Evolutionary conservation across 2,797 vertebrate species (phyloP), one percentile per base, ranked within the genome.

Genomic region (Peromyscus melanophrys): DNA sequence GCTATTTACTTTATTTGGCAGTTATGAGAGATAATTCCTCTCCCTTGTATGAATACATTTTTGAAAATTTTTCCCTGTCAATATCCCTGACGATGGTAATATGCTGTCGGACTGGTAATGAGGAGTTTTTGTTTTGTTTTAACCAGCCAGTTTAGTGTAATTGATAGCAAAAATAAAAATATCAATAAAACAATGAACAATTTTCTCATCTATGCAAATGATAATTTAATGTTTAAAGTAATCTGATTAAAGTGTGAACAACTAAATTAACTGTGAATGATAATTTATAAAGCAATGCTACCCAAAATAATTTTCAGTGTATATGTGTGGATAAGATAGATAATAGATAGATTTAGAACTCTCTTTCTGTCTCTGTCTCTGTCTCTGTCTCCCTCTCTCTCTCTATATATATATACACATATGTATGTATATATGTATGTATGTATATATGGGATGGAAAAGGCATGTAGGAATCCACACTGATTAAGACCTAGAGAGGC

Each of bases 161-260:
- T 76, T 97, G 92, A 90, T 19, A 93, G 40, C 52, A 80, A 97
- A 98, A 95, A 96, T 69, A 89, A 31, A 87, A 89, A 94, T 94
- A 98, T 96, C 90, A 97, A 96, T 96, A 93, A 55, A 97, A 75
- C 63, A 71, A 46, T 91, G 94, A 98, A 97, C 59, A 94, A 87
- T 75, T 92, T 77, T 69, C 63, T 96, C 71, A 77, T 97, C 97
- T 92, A 65, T 84, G 83, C 80, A 96, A 95, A 90, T 94, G 75
- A 97, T 83, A 88, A 97, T 94, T 1, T 0, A 96, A 96, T 29
- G 3, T 97, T 98, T 0, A 0, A 92, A 97, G 94, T 75, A 17
- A 97, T 76, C 84, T 97, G 69, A 67, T 96, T 98, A 96, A 97
- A 0, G 9, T 89, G 90, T 69, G 52, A 89, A 93, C 37, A 95